These are phyloP conservation scores for Harmothoe impar DNA, from an alignment of 2,888 invertebrate genomes.

Conservation along the genomic window DNA sequence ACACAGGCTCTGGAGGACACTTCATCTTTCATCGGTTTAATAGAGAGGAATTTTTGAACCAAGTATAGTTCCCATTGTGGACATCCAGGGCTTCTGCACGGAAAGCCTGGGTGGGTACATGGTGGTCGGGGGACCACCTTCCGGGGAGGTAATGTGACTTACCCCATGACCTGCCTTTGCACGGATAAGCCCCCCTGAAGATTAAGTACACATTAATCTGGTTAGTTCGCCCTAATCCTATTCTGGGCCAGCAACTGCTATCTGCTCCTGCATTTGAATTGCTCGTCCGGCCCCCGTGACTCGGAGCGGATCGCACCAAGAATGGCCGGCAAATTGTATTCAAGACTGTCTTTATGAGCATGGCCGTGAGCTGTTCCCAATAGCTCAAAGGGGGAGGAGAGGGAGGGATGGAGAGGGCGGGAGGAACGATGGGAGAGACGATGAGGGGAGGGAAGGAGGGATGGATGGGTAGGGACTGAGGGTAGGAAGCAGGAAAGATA, in stretches of 20 bases:
- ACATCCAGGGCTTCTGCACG: too few relatives aligned
- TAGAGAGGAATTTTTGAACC: too few relatives aligned
- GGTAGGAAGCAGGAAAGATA: too few relatives aligned
- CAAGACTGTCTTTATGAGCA: constrained; percentile 2
- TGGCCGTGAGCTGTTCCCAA: background rate
- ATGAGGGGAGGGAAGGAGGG: too few relatives aligned
- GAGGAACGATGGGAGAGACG: too few relatives aligned
- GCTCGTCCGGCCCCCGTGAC: background rate
- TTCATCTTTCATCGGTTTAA: too few relatives aligned
- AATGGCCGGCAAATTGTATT: constrained; percentile 11
- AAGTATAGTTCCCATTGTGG: too few relatives aligned
- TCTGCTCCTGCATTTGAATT: background rate
- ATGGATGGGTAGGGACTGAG: too few relatives aligned
- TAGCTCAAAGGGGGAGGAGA: background rate
- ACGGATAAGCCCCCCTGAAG: background rate
- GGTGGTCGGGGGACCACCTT: background rate
- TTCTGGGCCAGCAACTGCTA: background rate
- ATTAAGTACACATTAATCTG: constrained; percentile 18
- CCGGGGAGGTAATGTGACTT: constrained; percentile 19
- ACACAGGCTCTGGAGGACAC: background rate
- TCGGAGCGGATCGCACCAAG: background rate
- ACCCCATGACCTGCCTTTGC: background rate
- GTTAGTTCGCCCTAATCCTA: constrained; percentile 6
- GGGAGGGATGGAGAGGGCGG: too few relatives aligned
- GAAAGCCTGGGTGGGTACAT: background rate